Conservation (phyloP, 2,113 vertebrate species). For the Girardinichthys multiradiatus region DNA sequence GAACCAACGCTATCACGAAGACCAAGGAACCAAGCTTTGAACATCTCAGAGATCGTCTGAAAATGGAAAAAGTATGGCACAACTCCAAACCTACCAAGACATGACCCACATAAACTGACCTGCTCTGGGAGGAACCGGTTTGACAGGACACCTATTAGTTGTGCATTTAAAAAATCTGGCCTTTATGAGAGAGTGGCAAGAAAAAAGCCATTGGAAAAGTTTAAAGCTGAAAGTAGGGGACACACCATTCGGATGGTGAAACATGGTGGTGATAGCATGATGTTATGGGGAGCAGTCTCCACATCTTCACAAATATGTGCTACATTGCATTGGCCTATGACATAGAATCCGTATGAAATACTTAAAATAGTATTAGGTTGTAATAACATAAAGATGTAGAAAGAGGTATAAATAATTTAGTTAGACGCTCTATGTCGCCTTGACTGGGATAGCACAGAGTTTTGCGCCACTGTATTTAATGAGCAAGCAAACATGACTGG, state of each 20-base stretch:
- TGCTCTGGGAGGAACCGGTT: too few species aligned
- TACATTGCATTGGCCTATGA: not conserved
- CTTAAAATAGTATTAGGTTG: too few species aligned
- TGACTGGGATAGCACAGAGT: conserved; percentile 13
- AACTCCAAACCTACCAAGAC: not conserved
- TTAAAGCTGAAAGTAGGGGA: not conserved
- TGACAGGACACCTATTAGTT: too few species aligned
- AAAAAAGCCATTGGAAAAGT: not conserved
- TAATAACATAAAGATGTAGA: too few species aligned
- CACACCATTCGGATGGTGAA: not conserved
- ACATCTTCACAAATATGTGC: not conserved
- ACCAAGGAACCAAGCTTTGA: not conserved
- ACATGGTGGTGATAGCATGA: not conserved
- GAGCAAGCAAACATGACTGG: conserved; percentile 15
- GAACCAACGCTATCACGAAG: not conserved
- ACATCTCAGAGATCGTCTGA: not conserved
- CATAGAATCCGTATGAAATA: too few species aligned
- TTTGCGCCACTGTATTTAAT: conserved; percentile 28
- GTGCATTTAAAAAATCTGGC: too few species aligned
- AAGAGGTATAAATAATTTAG: not conserved
- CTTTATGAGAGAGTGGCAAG: too few species aligned
- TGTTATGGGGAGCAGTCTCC: not conserved
- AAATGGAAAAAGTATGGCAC: not conserved
- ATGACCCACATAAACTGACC: not conserved
- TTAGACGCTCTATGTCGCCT: not conserved